Base-by-base conservation (phyloP, 2,797 vertebrate species). In the Oceanodroma leucorhoa region DNA sequence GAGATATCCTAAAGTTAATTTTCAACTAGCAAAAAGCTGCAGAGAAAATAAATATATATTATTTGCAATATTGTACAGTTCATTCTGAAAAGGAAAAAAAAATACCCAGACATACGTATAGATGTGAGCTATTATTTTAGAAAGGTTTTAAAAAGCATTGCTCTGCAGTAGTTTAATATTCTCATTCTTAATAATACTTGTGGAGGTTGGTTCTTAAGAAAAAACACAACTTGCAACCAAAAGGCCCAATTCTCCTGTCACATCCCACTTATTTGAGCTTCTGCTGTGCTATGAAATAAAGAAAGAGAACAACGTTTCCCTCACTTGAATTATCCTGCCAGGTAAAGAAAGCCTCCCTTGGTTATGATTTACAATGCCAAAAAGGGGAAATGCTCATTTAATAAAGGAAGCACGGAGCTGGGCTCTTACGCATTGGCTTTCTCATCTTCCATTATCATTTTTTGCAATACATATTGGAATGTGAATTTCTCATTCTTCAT, bases 51-150 rank as follows among this genome's bases (percentile, higher is more conserved):
- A 95, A 70, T 62, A 70, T 79, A 7, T 78, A 36, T 40, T 57
- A 54, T 93, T 84, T 81, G 23, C 46, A 80, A 30, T 77, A 83
- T 24, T 85, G 34, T 84, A 80, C 40, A 83, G 18, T 57, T 75
- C 30, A 30, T 66, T 93, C 77, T 77, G 40, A 72, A 95, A 95
- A 71, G 45, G n/a, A 78, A 89, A 87, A 76, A 73, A 72, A 73
- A 53, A 38, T 10, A 45, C 2, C 2, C 32, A 92, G 15, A 88
- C 1, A 23, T 9, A 77, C 84, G 17, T 50, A 67, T 57, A 91
- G 26, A 69, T 62, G 50, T 66, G 65, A 91, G 72, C 43, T 87
- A 73, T 95, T 95, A 91, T 90, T 96, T 96, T 75, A 82, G 57
- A 95, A 94, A 77, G 29, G 8, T 73, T 93, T 95, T 51, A 23